phyloP scores from a whole-genome alignment of 2,888 invertebrate genomes.

The Ormyrus thymus region DNA sequence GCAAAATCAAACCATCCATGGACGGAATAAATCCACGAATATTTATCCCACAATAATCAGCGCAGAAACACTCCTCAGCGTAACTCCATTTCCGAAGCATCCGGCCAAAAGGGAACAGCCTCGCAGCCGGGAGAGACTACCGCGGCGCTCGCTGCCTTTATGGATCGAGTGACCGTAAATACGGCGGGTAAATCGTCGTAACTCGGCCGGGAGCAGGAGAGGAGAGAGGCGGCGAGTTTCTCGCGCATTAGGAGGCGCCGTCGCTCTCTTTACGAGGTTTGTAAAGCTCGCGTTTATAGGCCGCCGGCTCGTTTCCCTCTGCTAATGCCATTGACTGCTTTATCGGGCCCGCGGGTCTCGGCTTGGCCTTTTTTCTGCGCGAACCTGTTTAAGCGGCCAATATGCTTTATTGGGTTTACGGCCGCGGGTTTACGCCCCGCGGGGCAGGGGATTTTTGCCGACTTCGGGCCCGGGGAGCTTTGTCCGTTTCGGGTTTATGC shows the following conservation, averaged over 20 bases:
- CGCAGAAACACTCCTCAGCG: no score
- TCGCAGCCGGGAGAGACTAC: no score
- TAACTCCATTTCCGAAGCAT: not conserved
- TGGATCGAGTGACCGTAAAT: conserved; percentile 14
- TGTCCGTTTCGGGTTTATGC: no score
- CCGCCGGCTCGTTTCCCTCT: not conserved
- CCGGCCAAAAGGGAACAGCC: no score
- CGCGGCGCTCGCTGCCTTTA: not conserved
- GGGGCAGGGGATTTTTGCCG: no score
- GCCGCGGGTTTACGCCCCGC: no score
- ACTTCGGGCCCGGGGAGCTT: no score
- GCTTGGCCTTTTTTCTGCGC: no score
- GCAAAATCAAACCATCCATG: not conserved
- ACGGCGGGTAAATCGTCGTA: not conserved
- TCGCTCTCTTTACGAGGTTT: conserved; percentile 11
- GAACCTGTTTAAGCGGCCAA: no score
- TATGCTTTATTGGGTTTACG: no score
- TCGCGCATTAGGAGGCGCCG: not conserved
- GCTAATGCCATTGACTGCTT: conserved; percentile 1
- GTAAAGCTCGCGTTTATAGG: conserved; percentile 23
- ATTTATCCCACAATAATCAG: no score
- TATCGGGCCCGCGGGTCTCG: not conserved
- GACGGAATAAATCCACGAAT: no score
- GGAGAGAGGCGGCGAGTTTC: not conserved
- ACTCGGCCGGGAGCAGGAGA: not conserved